These are phyloP conservation scores for Drosophila picticornis DNA, from an alignment of 2,888 invertebrate genomes.

Conservation along the genomic window DNA sequence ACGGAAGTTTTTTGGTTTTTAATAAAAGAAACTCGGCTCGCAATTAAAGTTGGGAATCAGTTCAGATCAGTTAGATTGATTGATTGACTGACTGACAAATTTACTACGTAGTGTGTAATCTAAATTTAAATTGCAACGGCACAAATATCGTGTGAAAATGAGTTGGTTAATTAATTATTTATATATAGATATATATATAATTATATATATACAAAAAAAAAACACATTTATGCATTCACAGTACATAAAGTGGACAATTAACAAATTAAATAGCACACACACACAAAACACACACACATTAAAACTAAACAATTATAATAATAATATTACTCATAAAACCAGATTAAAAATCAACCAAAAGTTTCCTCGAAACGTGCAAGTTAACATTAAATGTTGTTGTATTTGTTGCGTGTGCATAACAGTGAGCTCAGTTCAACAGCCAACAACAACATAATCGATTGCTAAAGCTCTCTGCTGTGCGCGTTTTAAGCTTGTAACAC, in stretches of 20 bases:
- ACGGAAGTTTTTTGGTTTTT: slow-evolving; percentile 76
- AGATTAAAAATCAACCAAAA: background rate
- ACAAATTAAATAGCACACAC: background rate
- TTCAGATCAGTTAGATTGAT: slow-evolving; percentile 37
- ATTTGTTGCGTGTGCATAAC: background rate
- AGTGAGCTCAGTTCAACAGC: background rate
- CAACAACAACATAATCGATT: background rate
- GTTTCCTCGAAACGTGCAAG: background rate
- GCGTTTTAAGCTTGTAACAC: background rate
- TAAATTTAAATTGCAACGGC: slow-evolving; percentile 48
- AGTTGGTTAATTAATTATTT: slow-evolving; percentile 27
- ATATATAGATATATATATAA: background rate
- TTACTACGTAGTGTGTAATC: slow-evolving; percentile 25
- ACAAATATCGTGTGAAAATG: slow-evolving; percentile 47
- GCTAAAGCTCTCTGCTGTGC: background rate
- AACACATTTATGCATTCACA: slow-evolving; percentile 39
- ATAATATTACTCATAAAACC: background rate
- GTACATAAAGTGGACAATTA: slow-evolving; percentile 17
- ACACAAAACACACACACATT: background rate
- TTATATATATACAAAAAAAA: too few relatives aligned
- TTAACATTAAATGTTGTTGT: background rate
- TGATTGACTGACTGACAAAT: slow-evolving; percentile 31
- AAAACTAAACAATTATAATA: background rate
- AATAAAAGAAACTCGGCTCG: slow-evolving; percentile 48
- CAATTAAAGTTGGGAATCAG: slow-evolving; percentile 39